Conservation (phyloP, 2,888 invertebrate species). For the Lepidochitona cinerea region DNA sequence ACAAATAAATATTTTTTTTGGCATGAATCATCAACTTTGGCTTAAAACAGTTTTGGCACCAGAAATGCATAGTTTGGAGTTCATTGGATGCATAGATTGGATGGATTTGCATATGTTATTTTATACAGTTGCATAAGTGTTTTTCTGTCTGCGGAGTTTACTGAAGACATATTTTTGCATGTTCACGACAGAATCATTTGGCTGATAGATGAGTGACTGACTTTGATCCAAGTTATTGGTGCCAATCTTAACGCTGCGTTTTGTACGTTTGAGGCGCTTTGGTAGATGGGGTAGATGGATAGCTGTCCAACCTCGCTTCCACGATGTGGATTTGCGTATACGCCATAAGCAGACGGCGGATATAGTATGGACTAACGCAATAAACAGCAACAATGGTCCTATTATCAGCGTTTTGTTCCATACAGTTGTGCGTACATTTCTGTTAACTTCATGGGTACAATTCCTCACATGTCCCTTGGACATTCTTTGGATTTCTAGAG, state of each 20-base stretch:
- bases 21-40: no score
- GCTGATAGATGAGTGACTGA: neutral
- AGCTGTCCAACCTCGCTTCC: neutral
- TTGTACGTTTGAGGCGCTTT: neutral
- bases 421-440: neutral
- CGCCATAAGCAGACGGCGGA: neutral
- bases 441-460: neutral
- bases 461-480: neutral
- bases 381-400: neutral
- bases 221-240: neutral
- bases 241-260: neutral
- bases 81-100: no score
- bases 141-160: neutral
- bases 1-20: no score
- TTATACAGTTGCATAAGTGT: constrained; percentile 7
- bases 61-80: no score
- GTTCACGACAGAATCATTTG: neutral
- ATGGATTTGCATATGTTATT: no score
- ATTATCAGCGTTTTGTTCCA: neutral
- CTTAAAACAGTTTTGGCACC: no score
- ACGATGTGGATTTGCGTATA: neutral
- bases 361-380: neutral
- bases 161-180: constrained; percentile 8
- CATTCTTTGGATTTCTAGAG: neutral
- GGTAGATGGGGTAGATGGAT: neutral